Evolutionary conservation across 2,113 vertebrate species (phyloP), one percentile per base, ranked within the genome.

Genomic region (Tylochromis polylepis): DNA sequence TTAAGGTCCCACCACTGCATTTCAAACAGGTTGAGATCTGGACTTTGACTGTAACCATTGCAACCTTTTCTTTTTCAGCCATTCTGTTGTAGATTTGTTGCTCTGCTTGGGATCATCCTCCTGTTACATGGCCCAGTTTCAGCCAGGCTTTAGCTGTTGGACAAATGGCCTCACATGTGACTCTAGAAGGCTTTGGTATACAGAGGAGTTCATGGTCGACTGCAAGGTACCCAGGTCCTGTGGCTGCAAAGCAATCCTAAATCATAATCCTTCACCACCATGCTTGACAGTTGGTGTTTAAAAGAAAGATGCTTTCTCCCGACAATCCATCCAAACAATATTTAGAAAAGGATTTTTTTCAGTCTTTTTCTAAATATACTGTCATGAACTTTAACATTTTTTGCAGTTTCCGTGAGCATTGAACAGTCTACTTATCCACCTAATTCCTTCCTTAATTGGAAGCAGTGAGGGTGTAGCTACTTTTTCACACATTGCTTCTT

Each of bases 231-330:
- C 22, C 34, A 67, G 0, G 62, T 67, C 36, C 34, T 22, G 62
- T 67, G 36, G 34, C 11, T 67, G 62, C 36, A 67, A 67, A 67
- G 34, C 0, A 0, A 67, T 20, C 34, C 0, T 0, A 41, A 41
- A 22, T 67, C 36, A 67, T 41, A 1, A 41, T 41, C 20, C 20
- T 41, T 67, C 62, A 38, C 62, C 62, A 15, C 62, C 7, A 1
- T 67, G 36, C 62, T 67, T 67, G 62, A 67, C 20, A 67, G 62
- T 67, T 67, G 34, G 62, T 65, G n/a, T 65, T 65, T 65, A 14
- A 65, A 65, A 14, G 20, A 38, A 65, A 70, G 5, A 70, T 36
- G 12, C n/a, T 15, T 24, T 1, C 3, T 43, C 36, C 62, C 22
- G n/a, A 41, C 36, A 70, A 43, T 41, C 9, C 38, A 24, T 70